A percentile compares a stretch with the other conserved stretches of the same genome.
Conservation (phyloP, 2,113 vertebrate species). For the Elephantulus edwardii region DNA sequence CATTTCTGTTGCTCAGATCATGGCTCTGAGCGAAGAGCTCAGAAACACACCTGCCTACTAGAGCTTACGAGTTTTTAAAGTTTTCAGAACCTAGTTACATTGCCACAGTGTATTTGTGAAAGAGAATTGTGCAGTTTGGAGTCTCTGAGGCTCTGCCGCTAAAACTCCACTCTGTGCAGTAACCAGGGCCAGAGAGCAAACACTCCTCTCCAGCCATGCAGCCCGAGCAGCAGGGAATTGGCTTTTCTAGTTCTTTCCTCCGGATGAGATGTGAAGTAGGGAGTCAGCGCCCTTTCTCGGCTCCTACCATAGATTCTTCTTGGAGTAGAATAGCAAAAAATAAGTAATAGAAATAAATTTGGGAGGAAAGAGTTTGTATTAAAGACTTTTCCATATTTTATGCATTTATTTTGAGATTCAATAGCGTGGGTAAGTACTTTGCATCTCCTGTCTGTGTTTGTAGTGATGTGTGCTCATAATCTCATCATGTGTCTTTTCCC, state of each 20-base stretch:
- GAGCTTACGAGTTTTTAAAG: not conserved
- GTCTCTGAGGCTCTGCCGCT: not conserved
- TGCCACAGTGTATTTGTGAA: not conserved
- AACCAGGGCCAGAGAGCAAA: not conserved
- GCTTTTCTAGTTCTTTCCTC: not conserved
- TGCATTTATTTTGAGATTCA: conserved; percentile 32
- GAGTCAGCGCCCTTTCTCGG: not conserved
- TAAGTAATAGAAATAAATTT: not conserved
- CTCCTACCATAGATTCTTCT: not conserved
- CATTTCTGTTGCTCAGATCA: not conserved
- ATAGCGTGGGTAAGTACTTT: conserved; percentile 32
- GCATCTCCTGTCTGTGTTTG: not conserved
- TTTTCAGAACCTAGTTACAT: conserved; percentile 26
- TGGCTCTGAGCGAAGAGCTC: not conserved
- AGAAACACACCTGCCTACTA: not conserved
- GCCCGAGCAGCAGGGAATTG: not conserved
- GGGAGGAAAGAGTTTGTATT: conserved; percentile 18
- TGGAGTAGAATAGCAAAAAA: conserved; percentile 3
- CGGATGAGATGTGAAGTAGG: not conserved
- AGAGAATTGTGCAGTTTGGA: not conserved
- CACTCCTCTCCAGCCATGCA: not conserved
- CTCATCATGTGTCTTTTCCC: not conserved
- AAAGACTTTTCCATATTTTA: conserved; percentile 14
- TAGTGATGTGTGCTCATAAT: not conserved
- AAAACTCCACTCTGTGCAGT: not conserved